phyloP scores from a whole-genome alignment of 2,113 vertebrate genomes.

The Syrmaticus mikado region DNA sequence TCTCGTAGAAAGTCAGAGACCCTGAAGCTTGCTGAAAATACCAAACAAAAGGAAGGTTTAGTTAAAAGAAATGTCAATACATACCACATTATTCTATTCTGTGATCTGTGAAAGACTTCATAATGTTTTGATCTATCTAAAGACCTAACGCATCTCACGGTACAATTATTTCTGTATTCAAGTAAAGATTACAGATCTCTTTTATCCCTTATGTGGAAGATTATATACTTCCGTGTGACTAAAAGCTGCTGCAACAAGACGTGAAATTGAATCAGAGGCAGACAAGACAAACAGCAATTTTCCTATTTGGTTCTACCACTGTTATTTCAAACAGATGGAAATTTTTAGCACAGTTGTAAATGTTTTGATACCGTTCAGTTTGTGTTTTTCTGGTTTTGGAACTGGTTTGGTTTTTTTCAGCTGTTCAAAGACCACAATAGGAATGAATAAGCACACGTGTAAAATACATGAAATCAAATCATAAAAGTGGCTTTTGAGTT shows the following conservation, averaged over 20 bases:
- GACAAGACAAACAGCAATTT: neutral
- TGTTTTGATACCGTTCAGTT: neutral
- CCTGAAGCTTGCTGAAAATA: slow-evolving; percentile 84
- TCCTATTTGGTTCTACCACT: neutral
- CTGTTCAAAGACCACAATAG: neutral
- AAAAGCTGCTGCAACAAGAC: neutral
- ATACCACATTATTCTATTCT: neutral
- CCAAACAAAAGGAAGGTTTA: neutral
- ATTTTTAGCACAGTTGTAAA: neutral
- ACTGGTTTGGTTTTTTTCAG: neutral
- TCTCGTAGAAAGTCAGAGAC: slow-evolving; percentile 66
- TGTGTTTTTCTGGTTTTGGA: neutral
- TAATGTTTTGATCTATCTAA: neutral
- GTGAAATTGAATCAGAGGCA: neutral
- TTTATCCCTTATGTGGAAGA: neutral
- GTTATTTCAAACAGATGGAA: neutral
- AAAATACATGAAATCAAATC: neutral
- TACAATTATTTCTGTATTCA: neutral
- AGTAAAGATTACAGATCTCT: neutral
- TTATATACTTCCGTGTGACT: neutral
- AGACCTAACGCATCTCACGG: neutral
- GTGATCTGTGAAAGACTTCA: neutral
- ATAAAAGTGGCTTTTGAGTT: neutral
- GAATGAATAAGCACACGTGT: neutral
- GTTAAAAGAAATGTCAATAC: neutral